Evolutionary conservation across 2,888 invertebrate genomes (phyloP), one percentile per base, ranked within the genome.

Genomic region (Eupithecia subfuscata): DNA sequence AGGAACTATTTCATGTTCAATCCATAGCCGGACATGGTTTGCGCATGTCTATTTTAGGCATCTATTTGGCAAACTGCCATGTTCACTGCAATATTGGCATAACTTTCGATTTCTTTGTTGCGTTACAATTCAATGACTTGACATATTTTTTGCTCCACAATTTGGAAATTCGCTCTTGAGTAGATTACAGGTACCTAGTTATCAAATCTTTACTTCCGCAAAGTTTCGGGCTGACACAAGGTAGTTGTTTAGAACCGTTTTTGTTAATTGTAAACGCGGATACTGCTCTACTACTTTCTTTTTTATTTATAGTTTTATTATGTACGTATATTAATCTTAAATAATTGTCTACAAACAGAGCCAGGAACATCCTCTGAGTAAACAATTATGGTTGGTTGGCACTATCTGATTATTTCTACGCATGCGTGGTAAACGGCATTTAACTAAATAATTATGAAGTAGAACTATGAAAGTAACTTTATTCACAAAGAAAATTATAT

Each of bases 71-170:
- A 70, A 69, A 22, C 65, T 22, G 80, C 83, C 83, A 83, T 75
- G 64, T 40, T 34, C 69, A 72, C 73, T 69, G 74, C 77, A 75
- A 72, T 75, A 73, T 73, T 69, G 69, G 75, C 70, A 60, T 60
- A 75, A 80, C 82, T 83, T 82, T 82, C 81, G 79, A 80, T 82
- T 81, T 83, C 82, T 82, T 84, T 84, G 82, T 82, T 75, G 75
- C 71, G 74, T 75, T 75, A 69, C 37, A 72, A 64, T 64, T 40
- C 69, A 56, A 76, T 81, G 81, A 81, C 76, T 75, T 76, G 78
- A 73, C 79, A 77, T 69, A 30, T 79, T 79, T 80, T n/a, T 79
- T 78, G 67, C 64, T 4, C 16, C 67, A 71, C 69, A 64, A 52
- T 77, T 52, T 16, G 56, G 69, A 60, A 74, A 76, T 75, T 71